These are phyloP conservation scores for Brachionus koreanus DNA, from an alignment of 1,140 invertebrate genomes.

Conservation along the genomic window DNA sequence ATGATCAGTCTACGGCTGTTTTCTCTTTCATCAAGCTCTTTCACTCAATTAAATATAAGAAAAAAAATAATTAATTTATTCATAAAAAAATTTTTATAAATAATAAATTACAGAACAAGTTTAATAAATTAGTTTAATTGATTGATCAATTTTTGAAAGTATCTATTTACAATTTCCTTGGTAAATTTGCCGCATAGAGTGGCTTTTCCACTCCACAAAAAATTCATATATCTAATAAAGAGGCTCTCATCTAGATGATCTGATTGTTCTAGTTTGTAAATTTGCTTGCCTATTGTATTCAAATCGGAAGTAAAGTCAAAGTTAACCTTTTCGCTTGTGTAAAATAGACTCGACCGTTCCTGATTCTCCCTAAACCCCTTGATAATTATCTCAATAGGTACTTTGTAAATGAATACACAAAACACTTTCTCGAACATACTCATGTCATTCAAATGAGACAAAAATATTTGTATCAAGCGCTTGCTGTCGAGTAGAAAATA, in stretches of 20 bases:
- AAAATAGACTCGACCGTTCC: background rate
- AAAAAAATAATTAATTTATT: background rate
- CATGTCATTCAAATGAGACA: background rate
- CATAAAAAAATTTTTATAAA: background rate
- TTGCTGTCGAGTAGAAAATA: background rate
- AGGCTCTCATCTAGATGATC: background rate
- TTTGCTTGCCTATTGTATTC: slow-evolving; percentile 27
- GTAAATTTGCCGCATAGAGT: background rate
- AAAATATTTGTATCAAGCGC: background rate
- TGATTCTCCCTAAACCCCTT: background rate
- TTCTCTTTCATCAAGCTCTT: too few species aligned
- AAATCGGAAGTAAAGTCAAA: slow-evolving; percentile 17
- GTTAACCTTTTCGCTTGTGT: background rate
- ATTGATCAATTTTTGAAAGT: background rate
- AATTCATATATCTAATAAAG: slow-evolving; percentile 11
- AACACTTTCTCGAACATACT: background rate
- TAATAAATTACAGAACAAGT: slow-evolving; percentile 5
- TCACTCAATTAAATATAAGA: too few species aligned
- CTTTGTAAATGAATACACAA: slow-evolving; percentile 25
- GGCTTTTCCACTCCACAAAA: background rate
- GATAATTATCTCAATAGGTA: background rate
- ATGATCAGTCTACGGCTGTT: too few species aligned
- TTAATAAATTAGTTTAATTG: slow-evolving; percentile 18
- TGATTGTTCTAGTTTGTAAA: background rate
- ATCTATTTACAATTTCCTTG: slow-evolving; percentile 18